A percentile compares a stretch with the other conserved stretches of the same genome.
phyloP scores from a whole-genome alignment of 1,140 invertebrate genomes.

The Drepana arcuata region DNA sequence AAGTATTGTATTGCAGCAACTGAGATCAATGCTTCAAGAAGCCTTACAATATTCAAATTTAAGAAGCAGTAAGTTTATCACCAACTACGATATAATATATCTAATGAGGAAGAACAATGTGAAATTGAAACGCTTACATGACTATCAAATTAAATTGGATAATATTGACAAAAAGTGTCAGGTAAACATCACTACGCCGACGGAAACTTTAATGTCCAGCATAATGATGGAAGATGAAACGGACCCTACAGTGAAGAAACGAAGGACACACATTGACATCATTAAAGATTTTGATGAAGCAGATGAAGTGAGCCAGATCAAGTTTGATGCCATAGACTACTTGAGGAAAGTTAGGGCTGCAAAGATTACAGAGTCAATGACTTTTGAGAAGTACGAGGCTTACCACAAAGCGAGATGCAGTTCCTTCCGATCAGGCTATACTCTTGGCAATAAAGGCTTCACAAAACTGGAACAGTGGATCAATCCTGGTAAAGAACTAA shows the following conservation, averaged over 20 bases:
- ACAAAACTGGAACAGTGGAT: slow-evolving; percentile 69
- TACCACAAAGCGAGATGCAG: slow-evolving; percentile 64
- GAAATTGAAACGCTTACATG: slow-evolving; percentile 50
- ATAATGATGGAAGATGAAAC: slow-evolving; percentile 47
- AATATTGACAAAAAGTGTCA: slow-evolving; percentile 41
- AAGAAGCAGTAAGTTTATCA: slow-evolving; percentile 39
- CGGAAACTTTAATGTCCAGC: slow-evolving; percentile 25
- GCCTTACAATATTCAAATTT: slow-evolving; percentile 23
- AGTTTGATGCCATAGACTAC: slow-evolving; percentile 69
- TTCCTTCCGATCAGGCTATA: slow-evolving; percentile 52
- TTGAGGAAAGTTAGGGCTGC: slow-evolving; percentile 67
- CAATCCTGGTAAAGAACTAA: slow-evolving; percentile 66
- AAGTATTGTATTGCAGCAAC: slow-evolving; percentile 77
- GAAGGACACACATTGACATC: slow-evolving; percentile 55
- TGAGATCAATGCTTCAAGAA: slow-evolving; percentile 73
- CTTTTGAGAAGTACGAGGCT: slow-evolving; percentile 71
- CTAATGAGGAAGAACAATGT: slow-evolving; percentile 75
- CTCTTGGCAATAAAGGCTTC: slow-evolving; percentile 45
- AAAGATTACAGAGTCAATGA: slow-evolving; percentile 68
- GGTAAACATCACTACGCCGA: slow-evolving; percentile 12
- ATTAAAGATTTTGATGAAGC: slow-evolving; percentile 73
- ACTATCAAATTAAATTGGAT: slow-evolving; percentile 53
- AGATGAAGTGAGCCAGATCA: slow-evolving; percentile 70
- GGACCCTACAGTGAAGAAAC: slow-evolving; percentile 34
- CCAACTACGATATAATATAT: slow-evolving; percentile 76